phyloP scores from a whole-genome alignment of 2,888 invertebrate species.

The Cantharis nigra region DNA sequence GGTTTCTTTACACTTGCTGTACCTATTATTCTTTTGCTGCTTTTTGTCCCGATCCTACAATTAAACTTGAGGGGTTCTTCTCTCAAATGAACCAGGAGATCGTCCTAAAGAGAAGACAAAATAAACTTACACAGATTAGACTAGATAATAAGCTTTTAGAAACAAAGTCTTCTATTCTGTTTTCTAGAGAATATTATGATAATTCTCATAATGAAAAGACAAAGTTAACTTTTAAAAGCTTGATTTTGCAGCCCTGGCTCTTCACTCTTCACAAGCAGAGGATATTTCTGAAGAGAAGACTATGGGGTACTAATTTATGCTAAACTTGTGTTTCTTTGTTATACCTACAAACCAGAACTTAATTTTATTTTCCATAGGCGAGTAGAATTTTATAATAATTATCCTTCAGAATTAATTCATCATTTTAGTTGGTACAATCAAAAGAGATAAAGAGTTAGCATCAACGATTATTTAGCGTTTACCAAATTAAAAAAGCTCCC shows the following conservation, averaged over 20 bases:
- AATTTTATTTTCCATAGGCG: not conserved
- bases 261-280: not conserved
- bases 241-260: too few species aligned
- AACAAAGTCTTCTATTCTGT: too few species aligned
- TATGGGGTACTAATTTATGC: not conserved
- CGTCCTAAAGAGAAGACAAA: not conserved
- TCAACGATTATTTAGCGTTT: not conserved
- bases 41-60: too few species aligned
- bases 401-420: not conserved
- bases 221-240: too few species aligned
- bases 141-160: too few species aligned
- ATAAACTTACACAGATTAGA: too few species aligned
- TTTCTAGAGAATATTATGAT: too few species aligned
- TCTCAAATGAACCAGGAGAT: too few species aligned
- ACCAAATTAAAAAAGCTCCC: not conserved
- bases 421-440: not conserved
- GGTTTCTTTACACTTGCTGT: not conserved
- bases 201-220: too few species aligned
- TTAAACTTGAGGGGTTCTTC: too few species aligned
- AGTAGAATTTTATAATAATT: not conserved
- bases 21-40: not conserved
- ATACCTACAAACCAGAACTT: too few species aligned
- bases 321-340: not conserved
- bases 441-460: not conserved
- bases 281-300: not conserved